These are phyloP conservation scores for Chrysolina americana DNA, from an alignment of 2,888 invertebrate genomes.

Conservation along the genomic window DNA sequence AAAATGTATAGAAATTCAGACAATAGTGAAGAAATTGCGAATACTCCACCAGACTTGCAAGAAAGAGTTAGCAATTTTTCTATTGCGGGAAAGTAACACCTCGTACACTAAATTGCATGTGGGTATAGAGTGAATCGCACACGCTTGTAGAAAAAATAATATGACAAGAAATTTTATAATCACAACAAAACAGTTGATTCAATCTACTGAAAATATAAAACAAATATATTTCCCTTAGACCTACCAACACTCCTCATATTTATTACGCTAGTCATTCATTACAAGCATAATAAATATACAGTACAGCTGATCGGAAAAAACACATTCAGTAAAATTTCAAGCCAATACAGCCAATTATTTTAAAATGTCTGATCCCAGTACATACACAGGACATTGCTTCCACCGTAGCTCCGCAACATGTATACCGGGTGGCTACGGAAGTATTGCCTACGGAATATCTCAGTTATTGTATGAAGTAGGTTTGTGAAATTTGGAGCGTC, in stretches of 20 bases:
- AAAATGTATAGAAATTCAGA: too few species aligned
- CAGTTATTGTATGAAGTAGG: too few species aligned
- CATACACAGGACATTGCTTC: slow-evolving; percentile 29
- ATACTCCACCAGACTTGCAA: too few species aligned
- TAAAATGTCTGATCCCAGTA: slow-evolving; percentile 24
- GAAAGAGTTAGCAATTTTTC: too few species aligned
- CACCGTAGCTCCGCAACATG: too few species aligned
- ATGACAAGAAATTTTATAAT: background rate
- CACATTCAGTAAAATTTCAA: slow-evolving; percentile 31
- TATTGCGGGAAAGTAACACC: too few species aligned
- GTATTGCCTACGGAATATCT: too few species aligned
- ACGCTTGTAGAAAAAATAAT: slow-evolving; percentile 10
- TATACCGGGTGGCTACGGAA: too few species aligned
- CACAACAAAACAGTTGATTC: too few species aligned
- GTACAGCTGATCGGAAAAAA: slow-evolving; percentile 33
- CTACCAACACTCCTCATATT: slow-evolving; percentile 17
- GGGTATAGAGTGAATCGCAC: too few species aligned
- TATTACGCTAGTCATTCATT: slow-evolving; percentile 15
- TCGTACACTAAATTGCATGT: background rate
- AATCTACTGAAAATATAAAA: background rate
- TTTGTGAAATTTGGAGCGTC: too few species aligned
- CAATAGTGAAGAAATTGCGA: too few species aligned
- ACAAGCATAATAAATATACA: slow-evolving; percentile 27
- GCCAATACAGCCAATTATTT: slow-evolving; percentile 35
- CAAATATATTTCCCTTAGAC: slow-evolving; percentile 29